Percentiles rank a stretch among this genome's conserved stretches.
phyloP scores from a whole-genome alignment of 2,888 invertebrate genomes.

The Xestobium rufovillosum region DNA sequence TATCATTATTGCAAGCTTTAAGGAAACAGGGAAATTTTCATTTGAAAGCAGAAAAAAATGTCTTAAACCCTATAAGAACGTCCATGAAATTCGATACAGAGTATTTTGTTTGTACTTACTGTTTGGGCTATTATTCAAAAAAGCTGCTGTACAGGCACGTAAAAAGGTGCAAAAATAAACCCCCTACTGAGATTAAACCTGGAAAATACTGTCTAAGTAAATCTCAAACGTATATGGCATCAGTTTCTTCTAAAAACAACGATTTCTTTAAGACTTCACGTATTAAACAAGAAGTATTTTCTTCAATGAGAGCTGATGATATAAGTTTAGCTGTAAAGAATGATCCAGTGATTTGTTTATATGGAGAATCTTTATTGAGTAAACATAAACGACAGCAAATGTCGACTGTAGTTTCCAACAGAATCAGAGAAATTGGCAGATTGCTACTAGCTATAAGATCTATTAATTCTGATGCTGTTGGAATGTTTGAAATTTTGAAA shows the following conservation, averaged over 20 bases:
- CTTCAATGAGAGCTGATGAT: conserved; percentile 23
- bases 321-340: conserved; percentile 21
- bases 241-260: conserved; percentile 11
- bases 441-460: conserved; percentile 16
- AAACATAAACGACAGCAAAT: conserved; percentile 25
- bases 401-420: conserved; percentile 18
- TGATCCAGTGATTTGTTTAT: conserved; percentile 23
- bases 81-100: conserved; percentile 15
- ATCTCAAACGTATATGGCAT: conserved; percentile 21
- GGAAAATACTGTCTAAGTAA: conserved; percentile 15
- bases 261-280: conserved; percentile 16
- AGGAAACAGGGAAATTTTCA: conserved; percentile 18
- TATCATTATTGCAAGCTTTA: conserved; percentile 11
- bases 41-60: conserved; percentile 16
- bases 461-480: conserved; percentile 7
- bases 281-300: conserved; percentile 22
- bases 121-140: conserved; percentile 19
- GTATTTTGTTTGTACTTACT: conserved; percentile 19
- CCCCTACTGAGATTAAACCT: conserved; percentile 7
- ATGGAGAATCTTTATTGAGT: conserved; percentile 19
- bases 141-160: conserved; percentile 18
- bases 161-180: conserved; percentile 18
- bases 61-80: conserved; percentile 16
- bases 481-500: conserved; percentile 18
- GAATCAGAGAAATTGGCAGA: conserved; percentile 24